Percentiles rank a stretch among this genome's conserved stretches.
Conservation (phyloP, 2,888 invertebrate genomes). For the Drosophila formosana region DNA sequence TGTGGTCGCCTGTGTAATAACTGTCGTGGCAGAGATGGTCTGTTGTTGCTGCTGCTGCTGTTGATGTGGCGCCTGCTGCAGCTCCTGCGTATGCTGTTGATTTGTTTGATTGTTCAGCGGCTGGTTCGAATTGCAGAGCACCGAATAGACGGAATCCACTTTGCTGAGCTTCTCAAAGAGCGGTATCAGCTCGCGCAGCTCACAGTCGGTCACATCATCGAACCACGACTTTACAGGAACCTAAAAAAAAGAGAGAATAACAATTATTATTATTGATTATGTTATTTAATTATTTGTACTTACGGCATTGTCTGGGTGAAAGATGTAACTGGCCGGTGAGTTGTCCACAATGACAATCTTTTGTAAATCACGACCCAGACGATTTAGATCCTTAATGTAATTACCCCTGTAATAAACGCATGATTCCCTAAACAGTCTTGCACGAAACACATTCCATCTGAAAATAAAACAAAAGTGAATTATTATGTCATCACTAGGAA, state of each 20-base stretch:
- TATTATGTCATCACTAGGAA: background rate
- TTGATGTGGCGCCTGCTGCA: constrained; percentile 69
- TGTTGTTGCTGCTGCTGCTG: constrained; percentile 79
- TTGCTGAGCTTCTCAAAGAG: constrained; percentile 98
- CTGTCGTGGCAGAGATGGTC: constrained; percentile 83
- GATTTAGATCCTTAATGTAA: constrained; percentile 99
- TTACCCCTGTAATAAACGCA: constrained; percentile 99
- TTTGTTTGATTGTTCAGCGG: constrained; percentile 86
- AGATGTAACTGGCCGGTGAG: constrained; percentile 99
- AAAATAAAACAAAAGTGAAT: constrained; percentile 39
- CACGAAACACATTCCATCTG: constrained; percentile 98
- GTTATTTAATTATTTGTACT: constrained; percentile 85
- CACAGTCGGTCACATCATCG: constrained; percentile 99
- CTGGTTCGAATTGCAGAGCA: constrained; percentile 96
- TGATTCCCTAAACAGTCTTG: constrained; percentile 99
- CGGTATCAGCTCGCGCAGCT: constrained; percentile 98
- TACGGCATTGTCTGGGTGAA: constrained; percentile 99
- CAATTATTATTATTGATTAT: no score
- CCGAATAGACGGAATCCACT: constrained; percentile 98
- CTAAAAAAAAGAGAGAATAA: constrained; percentile 84
- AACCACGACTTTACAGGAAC: constrained; percentile 99
- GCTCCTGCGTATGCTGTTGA: constrained; percentile 72
- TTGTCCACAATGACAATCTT: constrained; percentile 99
- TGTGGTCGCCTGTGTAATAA: constrained; percentile 83
- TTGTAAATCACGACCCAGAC: constrained; percentile 97